Conservation (phyloP, 2,888 invertebrate genomes). For the Lomographa bimaculata region DNA sequence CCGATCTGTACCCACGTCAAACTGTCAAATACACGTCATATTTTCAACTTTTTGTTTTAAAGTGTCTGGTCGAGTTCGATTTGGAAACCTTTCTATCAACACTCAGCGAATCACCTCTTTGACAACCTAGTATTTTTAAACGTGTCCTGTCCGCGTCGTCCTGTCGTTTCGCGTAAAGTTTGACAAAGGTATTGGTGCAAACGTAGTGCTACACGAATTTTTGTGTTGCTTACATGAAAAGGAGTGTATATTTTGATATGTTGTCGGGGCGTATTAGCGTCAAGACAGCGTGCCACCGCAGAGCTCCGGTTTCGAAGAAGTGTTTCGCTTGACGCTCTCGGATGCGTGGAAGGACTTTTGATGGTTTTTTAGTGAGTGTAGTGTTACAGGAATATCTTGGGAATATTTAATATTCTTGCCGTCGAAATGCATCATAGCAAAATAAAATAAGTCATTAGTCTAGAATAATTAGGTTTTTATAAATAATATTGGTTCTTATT, state of each 20-base stretch:
- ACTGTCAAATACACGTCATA: constrained; percentile 77
- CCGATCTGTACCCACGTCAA: constrained; percentile 75
- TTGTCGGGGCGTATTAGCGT: constrained; percentile 64
- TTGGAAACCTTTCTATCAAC: constrained; percentile 43
- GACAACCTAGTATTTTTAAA: constrained; percentile 36
- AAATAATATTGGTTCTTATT: too few species aligned
- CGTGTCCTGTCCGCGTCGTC: constrained; percentile 39
- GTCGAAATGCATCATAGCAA: not conserved
- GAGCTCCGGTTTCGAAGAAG: constrained; percentile 76
- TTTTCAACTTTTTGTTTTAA: constrained; percentile 59
- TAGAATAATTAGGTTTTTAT: too few species aligned
- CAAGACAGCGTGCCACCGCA: constrained; percentile 45
- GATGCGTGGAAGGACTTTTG: constrained; percentile 49
- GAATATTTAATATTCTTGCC: constrained; percentile 22
- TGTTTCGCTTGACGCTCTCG: constrained; percentile 72
- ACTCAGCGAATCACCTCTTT: constrained; percentile 28
- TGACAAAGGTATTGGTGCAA: constrained; percentile 67
- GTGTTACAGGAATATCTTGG: constrained; percentile 31
- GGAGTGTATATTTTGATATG: constrained; percentile 76
- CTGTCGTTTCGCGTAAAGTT: constrained; percentile 59
- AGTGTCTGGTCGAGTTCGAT: constrained; percentile 59
- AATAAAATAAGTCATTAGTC: too few species aligned
- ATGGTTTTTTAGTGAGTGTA: constrained; percentile 45
- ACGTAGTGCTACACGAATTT: constrained; percentile 78
- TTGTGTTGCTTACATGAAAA: constrained; percentile 70